Evolutionary conservation across 2,888 invertebrate species (phyloP), one percentile per base, ranked within the genome.

Genomic region (Tenthredo mesomela): DNA sequence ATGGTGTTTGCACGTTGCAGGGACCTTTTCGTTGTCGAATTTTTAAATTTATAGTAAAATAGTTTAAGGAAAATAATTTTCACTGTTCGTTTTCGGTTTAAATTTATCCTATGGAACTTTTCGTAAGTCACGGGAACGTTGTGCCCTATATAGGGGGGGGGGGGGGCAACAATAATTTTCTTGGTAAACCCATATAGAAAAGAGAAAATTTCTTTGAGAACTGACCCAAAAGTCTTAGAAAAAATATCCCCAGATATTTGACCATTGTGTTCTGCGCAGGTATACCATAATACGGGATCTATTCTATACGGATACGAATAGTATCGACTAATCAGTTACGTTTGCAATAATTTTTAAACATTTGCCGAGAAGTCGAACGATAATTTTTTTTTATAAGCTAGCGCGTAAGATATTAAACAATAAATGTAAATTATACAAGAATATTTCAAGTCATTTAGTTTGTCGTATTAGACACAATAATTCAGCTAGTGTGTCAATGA

Each of bases 161-260:
- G 33, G 0, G 18, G 70, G 70, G 70, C 3, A 70, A 25, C 33
- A 70, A 70, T 70, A 70, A 70, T 70, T 70, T 70, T 70, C 70
- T 37, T n/a, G 37, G 70, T 70, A 70, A 37, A 33, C 18, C 37
- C 70, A 37, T 10, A n/a, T 6, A 70, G n/a, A 70, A 70, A n/a
- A 15, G 9, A n/a, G 33, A 37, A 37, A 15, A 33, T 33, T 37
- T 37, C 9, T 70, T 70, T 37, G 3, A 9, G 33, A 70, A 70
- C 6, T 70, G 70, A 37, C 70, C 70, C 29, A 3, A 33, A 70
- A 54, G 54, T 7, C 18, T 37, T 9, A n/a, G 18, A 37, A 6
- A 29, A 37, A n/a, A 70, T 18, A 70, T 37, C n/a, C 37, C 18
- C 70, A 37, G 18, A 33, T 37, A 2, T n/a, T 37, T 2, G 33